Conservation (phyloP, 1,140 invertebrate genomes). For the Neelides sp. region DNA sequence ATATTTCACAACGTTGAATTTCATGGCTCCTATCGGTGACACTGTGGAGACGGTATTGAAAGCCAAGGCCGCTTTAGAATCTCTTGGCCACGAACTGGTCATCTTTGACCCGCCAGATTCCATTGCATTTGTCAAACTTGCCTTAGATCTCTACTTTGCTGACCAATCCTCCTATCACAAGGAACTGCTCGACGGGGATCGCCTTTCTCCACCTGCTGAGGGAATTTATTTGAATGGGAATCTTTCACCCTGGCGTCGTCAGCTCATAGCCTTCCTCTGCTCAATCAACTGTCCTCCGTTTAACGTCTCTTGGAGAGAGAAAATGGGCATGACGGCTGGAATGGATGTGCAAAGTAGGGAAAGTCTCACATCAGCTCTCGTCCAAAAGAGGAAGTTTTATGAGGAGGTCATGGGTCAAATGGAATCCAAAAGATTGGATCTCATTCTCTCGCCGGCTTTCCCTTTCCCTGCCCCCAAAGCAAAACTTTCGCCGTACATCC, state of each 20-base stretch:
- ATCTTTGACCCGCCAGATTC: constrained; percentile 8
- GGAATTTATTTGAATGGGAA: too few relatives aligned
- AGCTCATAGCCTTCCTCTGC: too few relatives aligned
- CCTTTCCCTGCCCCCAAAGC: constrained; percentile 21
- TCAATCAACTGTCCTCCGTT: too few relatives aligned
- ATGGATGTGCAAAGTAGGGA: constrained; percentile 5
- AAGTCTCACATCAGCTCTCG: constrained; percentile 11
- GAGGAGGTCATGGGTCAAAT: constrained; percentile 16
- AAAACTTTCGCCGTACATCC: too few relatives aligned
- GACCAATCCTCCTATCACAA: too few relatives aligned
- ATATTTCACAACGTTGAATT: constrained; percentile 15
- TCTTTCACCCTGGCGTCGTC: too few relatives aligned
- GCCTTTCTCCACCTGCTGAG: too few relatives aligned
- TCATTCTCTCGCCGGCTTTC: constrained; percentile 21
- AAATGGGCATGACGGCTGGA: not conserved
- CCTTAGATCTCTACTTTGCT: too few relatives aligned
- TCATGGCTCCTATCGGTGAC: constrained; percentile 18
- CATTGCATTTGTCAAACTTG: too few relatives aligned
- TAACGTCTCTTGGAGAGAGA: too few relatives aligned
- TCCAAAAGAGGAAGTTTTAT: constrained; percentile 6
- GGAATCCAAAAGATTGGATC: constrained; percentile 17
- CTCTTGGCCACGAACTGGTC: constrained; percentile 10
- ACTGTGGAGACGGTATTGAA: constrained; percentile 13
- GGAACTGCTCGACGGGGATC: too few relatives aligned
- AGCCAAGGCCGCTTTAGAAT: constrained; percentile 15